phyloP scores from a whole-genome alignment of 1,140 invertebrate species.

The Sarcophaga bullata region DNA sequence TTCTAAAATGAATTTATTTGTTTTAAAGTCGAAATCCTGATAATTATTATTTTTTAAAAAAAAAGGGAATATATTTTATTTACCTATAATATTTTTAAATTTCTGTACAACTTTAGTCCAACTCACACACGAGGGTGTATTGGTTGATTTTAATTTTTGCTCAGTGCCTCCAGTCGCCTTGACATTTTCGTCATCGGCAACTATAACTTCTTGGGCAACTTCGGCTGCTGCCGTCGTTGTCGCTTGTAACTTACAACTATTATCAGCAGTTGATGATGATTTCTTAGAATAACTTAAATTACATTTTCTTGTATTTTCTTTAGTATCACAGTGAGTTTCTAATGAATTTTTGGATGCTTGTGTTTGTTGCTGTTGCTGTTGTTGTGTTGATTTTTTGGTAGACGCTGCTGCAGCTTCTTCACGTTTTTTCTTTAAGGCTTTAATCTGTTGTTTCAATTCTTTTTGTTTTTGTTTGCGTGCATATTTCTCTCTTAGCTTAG shows the following conservation, averaged over 20 bases:
- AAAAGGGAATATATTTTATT: slow-evolving; percentile 34
- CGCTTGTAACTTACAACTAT: slow-evolving; percentile 18
- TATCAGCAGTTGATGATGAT: not conserved
- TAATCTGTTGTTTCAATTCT: slow-evolving; percentile 54
- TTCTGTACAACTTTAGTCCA: slow-evolving; percentile 64
- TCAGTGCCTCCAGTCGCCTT: slow-evolving; percentile 26
- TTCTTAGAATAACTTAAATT: slow-evolving; percentile 39
- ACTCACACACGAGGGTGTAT: slow-evolving; percentile 63
- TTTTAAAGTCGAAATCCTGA: too few relatives aligned
- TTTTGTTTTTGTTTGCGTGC: slow-evolving; percentile 60
- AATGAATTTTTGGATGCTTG: slow-evolving; percentile 22
- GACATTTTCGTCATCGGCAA: not conserved
- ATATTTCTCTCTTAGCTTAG: slow-evolving; percentile 63
- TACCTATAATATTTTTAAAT: slow-evolving; percentile 64
- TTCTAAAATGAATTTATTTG: too few relatives aligned
- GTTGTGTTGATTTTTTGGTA: slow-evolving; percentile 34
- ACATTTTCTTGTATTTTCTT: slow-evolving; percentile 26
- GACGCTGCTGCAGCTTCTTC: slow-evolving; percentile 45
- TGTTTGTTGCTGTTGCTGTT: not conserved
- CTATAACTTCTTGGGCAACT: slow-evolving; percentile 1
- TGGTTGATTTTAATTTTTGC: slow-evolving; percentile 24
- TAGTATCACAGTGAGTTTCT: slow-evolving; percentile 44
- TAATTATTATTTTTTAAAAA: too few relatives aligned
- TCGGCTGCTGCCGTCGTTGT: slow-evolving; percentile 40
- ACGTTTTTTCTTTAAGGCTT: slow-evolving; percentile 50